Evolutionary conservation across 2,797 vertebrate species (phyloP).

Genomic region (Orientallactaga sibirica): DNA sequence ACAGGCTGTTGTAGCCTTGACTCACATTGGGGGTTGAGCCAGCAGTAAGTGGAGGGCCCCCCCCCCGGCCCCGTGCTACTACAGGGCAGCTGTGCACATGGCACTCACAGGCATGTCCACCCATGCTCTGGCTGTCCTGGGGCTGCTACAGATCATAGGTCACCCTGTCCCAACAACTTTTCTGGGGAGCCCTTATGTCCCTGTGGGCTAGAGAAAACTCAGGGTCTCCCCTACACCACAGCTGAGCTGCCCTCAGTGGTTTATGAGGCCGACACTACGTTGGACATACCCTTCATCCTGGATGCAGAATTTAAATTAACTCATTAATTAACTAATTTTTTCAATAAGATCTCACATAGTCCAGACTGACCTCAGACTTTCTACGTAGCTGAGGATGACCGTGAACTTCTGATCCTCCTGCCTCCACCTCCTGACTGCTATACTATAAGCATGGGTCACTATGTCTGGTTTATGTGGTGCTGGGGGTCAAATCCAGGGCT

Average conservation of each 20-base stretch:
- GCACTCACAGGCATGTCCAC: background rate
- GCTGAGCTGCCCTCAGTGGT: accelerated
- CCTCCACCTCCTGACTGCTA: too few relatives aligned
- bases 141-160: background rate
- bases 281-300: background rate
- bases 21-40: background rate
- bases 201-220: background rate
- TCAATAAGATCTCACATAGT: background rate
- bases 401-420: background rate
- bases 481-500: too few relatives aligned
- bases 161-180: background rate
- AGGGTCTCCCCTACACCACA: background rate
- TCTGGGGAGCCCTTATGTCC: background rate
- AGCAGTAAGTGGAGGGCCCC: too few relatives aligned
- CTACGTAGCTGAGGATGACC: too few relatives aligned
- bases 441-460: background rate
- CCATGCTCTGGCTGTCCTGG: background rate
- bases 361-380: background rate
- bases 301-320: background rate
- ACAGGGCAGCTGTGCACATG: background rate
- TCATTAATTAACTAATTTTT: background rate
- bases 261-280: background rate
- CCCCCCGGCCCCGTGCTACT: too few relatives aligned
- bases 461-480: too few relatives aligned
- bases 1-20: background rate